Percentiles rank a stretch among this genome's conserved stretches.
These are phyloP conservation scores for Menidia beryllina DNA, from an alignment of 2,113 vertebrate species.

Conservation along the genomic window DNA sequence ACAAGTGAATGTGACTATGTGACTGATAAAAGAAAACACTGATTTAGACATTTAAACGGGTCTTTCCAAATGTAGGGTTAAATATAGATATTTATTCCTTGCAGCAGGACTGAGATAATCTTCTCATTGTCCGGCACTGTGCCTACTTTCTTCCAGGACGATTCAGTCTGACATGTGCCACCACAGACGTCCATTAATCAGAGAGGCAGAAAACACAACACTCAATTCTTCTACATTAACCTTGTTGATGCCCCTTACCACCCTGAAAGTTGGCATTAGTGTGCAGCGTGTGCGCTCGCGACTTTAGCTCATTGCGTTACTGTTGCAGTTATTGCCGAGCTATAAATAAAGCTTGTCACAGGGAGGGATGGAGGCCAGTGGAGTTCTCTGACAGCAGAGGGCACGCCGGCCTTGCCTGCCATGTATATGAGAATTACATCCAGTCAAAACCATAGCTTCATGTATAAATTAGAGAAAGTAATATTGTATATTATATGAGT, in stretches of 20 bases:
- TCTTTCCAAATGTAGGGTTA: neutral
- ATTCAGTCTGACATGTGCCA: slow-evolving; percentile 70
- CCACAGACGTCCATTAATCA: slow-evolving; percentile 79
- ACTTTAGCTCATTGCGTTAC: slow-evolving; percentile 36
- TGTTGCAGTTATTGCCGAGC: slow-evolving; percentile 56
- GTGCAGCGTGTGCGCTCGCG: slow-evolving; percentile 27
- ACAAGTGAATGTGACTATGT: too few relatives aligned
- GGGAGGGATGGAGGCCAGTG: slow-evolving; percentile 75
- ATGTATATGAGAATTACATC: slow-evolving; percentile 68
- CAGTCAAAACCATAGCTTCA: slow-evolving; percentile 41
- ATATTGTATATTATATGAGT: neutral
- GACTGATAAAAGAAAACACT: too few relatives aligned
- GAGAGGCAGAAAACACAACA: slow-evolving; percentile 31
- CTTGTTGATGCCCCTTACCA: slow-evolving; percentile 61
- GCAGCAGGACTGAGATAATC: slow-evolving; percentile 4
- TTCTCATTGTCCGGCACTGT: slow-evolving; percentile 36
- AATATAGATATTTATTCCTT: slow-evolving; percentile 20
- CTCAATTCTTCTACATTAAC: slow-evolving; percentile 60
- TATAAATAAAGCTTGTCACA: slow-evolving; percentile 80
- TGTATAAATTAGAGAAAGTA: neutral
- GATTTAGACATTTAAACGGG: neutral
- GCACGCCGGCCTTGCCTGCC: slow-evolving; percentile 76
- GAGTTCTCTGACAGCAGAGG: slow-evolving; percentile 81
- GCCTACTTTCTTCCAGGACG: slow-evolving; percentile 38
- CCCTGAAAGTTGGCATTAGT: slow-evolving; percentile 49